Evolutionary conservation across 2,113 vertebrate species (phyloP).

Genomic region (Sakesphorus luctuosus): DNA sequence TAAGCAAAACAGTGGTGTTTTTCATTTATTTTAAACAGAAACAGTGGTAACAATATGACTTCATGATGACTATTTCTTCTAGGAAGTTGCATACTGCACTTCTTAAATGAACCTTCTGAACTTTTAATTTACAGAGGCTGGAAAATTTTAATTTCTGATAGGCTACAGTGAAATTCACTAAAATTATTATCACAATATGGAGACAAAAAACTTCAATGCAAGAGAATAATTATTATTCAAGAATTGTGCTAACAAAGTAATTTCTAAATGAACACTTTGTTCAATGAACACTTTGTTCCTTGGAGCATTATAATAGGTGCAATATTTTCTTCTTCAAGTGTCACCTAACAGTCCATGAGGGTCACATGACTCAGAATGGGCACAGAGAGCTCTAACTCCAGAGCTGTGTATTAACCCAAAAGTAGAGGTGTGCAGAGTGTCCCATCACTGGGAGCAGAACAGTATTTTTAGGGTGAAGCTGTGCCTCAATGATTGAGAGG

Average conservation of each 20-base stretch:
- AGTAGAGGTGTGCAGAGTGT: not conserved
- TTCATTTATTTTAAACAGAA: not conserved
- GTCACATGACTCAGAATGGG: not conserved
- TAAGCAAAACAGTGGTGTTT: not conserved
- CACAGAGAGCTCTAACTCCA: not conserved
- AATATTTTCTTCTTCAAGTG: not conserved
- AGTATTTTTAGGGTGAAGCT: not conserved
- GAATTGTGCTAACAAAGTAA: not conserved
- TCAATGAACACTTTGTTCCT: not conserved
- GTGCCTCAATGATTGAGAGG: not conserved
- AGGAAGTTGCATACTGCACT: not conserved
- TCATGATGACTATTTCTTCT: not conserved
- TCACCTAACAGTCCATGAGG: not conserved
- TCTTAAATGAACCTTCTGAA: not conserved
- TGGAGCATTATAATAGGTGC: not conserved
- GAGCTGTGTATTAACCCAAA: not conserved
- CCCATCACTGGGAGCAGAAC: not conserved
- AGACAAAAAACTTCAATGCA: not conserved
- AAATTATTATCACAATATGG: not conserved
- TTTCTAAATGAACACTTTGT: not conserved
- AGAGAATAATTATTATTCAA: not conserved
- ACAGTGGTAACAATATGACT: not conserved
- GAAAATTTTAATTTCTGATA: not conserved
- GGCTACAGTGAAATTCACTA: not conserved
- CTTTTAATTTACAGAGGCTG: not conserved